Conservation (phyloP, 37 sponge, comb jelly and placozoan species). For the Chondrilla cf. caribensis region DNA sequence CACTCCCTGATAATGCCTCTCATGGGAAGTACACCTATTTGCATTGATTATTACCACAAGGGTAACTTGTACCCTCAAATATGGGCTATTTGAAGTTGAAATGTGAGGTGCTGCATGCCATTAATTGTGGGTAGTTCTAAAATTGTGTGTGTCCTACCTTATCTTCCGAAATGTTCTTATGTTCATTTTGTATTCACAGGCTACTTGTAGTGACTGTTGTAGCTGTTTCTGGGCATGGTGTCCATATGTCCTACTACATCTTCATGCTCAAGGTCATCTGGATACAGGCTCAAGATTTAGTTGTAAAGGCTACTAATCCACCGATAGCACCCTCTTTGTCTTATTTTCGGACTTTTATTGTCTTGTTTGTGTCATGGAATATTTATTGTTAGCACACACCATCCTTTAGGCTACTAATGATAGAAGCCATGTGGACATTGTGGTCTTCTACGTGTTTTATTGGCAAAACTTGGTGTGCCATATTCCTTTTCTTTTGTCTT, state of each 20-base stretch:
- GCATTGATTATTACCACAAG: no score
- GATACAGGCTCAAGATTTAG: conserved; percentile 26
- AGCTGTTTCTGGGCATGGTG: conserved; percentile 60
- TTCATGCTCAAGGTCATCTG: conserved; percentile 26
- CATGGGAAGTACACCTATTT: no score
- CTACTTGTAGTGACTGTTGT: conserved; percentile 28
- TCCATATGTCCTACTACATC: conserved; percentile 50
- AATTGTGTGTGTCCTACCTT: no score
- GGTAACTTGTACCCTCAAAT: no score
- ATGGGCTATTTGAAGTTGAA: no score
- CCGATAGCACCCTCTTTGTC: not conserved
- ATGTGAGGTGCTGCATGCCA: no score
- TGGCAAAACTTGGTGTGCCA: conserved; percentile 7
- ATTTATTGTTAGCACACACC: conserved; percentile 8
- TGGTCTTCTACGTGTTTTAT: conserved; percentile 32
- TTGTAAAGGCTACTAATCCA: conserved; percentile 11
- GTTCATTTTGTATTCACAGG: no score
- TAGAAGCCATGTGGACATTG: conserved; percentile 20
- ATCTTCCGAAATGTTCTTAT: no score
- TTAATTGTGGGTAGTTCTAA: no score
- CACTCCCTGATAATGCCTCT: no score
- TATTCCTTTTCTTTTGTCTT: conserved; percentile 7
- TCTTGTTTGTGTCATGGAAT: conserved; percentile 16
- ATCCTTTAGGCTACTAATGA: conserved; percentile 18
- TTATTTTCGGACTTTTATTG: conserved; percentile 24